phyloP scores from a whole-genome alignment of 2,797 vertebrate genomes.

The Oophaga sylvatica region DNA sequence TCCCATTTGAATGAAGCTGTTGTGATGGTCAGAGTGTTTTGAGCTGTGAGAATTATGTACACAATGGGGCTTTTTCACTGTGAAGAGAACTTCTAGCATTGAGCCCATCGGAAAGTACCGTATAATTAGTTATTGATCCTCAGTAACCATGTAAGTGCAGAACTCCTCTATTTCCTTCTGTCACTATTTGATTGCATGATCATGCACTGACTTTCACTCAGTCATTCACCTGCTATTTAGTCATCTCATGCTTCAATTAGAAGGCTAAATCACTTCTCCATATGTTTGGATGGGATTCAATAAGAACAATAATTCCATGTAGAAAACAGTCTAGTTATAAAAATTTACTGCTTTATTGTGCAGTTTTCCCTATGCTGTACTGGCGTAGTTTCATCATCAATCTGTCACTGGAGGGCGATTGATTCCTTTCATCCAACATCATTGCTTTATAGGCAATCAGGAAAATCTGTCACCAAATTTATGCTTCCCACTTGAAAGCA shows the following conservation, averaged over 20 bases:
- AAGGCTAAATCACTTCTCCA: not conserved
- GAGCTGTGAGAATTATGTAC: slow-evolving; percentile 79
- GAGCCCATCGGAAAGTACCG: slow-evolving; percentile 70
- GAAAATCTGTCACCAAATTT: too few relatives aligned
- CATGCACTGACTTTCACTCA: not conserved
- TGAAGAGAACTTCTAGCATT: slow-evolving; percentile 76
- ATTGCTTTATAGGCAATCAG: too few relatives aligned
- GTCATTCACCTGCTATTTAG: not conserved
- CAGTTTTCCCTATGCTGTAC: not conserved
- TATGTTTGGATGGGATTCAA: not conserved
- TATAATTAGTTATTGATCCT: slow-evolving; percentile 80
- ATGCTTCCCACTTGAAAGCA: too few relatives aligned
- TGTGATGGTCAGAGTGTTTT: slow-evolving; percentile 79
- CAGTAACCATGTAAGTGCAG: slow-evolving; percentile 74
- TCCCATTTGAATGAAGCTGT: slow-evolving; percentile 80
- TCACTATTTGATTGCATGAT: not conserved
- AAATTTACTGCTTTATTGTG: not conserved
- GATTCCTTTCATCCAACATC: too few relatives aligned
- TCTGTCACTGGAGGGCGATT: too few relatives aligned
- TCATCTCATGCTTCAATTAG: not conserved
- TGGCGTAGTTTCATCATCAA: too few relatives aligned
- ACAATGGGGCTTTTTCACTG: slow-evolving; percentile 79
- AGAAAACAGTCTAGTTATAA: not conserved
- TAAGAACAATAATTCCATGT: not conserved
- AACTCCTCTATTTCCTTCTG: not conserved